Evolutionary conservation across 2,113 vertebrate genomes (phyloP), one percentile per base, ranked within the genome.

Genomic region (Nipponia nippon): DNA sequence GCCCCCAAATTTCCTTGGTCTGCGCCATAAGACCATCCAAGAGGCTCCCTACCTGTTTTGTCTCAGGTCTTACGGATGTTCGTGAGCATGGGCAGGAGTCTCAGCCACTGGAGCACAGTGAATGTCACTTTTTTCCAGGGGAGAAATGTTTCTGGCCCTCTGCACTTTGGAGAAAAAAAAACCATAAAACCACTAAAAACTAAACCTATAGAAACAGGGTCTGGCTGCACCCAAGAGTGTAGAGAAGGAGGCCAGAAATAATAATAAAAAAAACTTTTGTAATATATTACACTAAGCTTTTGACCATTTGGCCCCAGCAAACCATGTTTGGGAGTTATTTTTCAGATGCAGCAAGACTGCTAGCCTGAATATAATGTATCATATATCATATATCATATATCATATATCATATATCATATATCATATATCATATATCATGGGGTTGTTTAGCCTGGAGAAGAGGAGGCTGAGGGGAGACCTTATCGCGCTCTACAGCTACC

Each of bases 11-110:
- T 67, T 92, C 58, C n/a, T 42, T 4, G 0, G 6, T 79, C 13
- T 50, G 15, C 23, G 23, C 21, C 10, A 9, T 7, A 9, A 53
- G 13, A 61, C 2, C 21, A 44, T 63, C 18, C 49, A 53, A 69
- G 53, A 62, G 21, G n/a, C 23, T 88, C 11, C 61, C 25, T n/a
- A 32, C 3, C 4, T 42, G 11, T 14, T 80, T 93, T 65, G 56
- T 59, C 18, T 72, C 70, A 36, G 29, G 8, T 67, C 20, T 83
- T 36, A 40, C 3, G 10, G n/a, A 36, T 55, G 20, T 44, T 81
- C 3, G 2, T 0, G 0, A 75, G 38, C 11, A 32, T 5, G 4
- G 40, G 5, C 34, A 50, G n/a, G 29, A 84, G 42, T 42, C 12
- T 63, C 30, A 81, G 44, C 9, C 19, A 8, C 42, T 23, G 13